Base-by-base conservation (phyloP, 2,113 vertebrate genomes). In the Tursiops truncatus region DNA sequence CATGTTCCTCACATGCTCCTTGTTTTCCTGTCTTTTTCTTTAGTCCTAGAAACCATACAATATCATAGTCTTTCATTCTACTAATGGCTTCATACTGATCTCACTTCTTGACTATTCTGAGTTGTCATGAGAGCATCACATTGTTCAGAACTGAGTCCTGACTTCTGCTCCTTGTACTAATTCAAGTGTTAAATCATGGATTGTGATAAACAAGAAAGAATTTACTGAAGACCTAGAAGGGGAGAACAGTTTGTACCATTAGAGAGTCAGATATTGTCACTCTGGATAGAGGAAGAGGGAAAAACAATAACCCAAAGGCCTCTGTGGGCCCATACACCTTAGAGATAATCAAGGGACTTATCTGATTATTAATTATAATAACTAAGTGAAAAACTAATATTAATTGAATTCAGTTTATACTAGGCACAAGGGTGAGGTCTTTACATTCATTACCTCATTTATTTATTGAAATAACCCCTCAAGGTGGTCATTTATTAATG, bases 381-480 rank as follows among this genome's bases (percentile, higher is more conserved):
- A 38, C 31, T 67, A 70, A 13, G n/a, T 47, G 71, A 38, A 44
- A 38, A 89, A 28, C 8, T 77, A 68, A 90, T 76, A 44, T 15
- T 23, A 28, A 68, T 18, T 53, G 62, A 82, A 38, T 67, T 92
- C 17, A 50, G 26, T 36, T 82, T 82, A 53, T 17, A 53, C 5
- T 76, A 20, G n/a, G n/a, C 18, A 31, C 18, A 36, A 21, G 33
- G 38, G 71, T 71, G 33, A 79, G 38, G 6, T 2, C 9, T 5
- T 86, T 80, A 53, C 1, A 70, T 63, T 87, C 2, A 89, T 94
- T 31, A 92, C 53, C 20, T 76, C 26, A 86, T 89, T 96, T 71
- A 82, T 73, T 90, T 83, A 14, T 86, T 58, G 4, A 28, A 41
- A 25, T 65, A 60, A 31, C 23, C 25, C 15, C 11, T 81, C 2